Percentiles rank a stretch among this genome's conserved stretches.
phyloP scores from a whole-genome alignment of 1,140 invertebrate genomes.

The Vanessa tameamea region DNA sequence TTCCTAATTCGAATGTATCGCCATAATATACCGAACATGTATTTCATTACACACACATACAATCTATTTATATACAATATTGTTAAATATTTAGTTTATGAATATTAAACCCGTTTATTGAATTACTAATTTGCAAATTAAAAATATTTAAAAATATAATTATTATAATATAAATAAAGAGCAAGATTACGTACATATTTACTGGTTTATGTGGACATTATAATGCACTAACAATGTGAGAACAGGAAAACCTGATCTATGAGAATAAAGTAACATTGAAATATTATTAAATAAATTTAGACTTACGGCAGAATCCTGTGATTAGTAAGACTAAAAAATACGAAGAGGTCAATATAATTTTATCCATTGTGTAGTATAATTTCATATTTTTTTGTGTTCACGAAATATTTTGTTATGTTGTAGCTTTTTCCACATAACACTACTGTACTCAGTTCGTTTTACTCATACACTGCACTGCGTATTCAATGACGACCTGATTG shows the following conservation, averaged over 20 bases:
- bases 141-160: slow-evolving; percentile 4
- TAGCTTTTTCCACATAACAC: slow-evolving; percentile 9
- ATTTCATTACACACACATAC: no score
- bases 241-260: slow-evolving; percentile 11
- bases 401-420: slow-evolving; percentile 1
- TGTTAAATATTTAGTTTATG: no score
- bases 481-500: no score
- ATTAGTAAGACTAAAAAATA: not conserved
- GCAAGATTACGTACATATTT: not conserved
- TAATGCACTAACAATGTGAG: slow-evolving; percentile 6
- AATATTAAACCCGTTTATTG: no score
- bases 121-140: not conserved
- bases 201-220: not conserved
- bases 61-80: no score
- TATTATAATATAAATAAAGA: not conserved
- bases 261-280: slow-evolving; percentile 14
- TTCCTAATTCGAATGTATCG: no score
- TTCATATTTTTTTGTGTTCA: not conserved
- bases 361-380: slow-evolving; percentile 8
- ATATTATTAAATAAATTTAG: slow-evolving; percentile 7
- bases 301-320: slow-evolving; percentile 4
- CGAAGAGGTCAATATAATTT: not conserved
- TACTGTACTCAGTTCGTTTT: slow-evolving; percentile 14
- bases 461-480: not conserved
- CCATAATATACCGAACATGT: no score